Evolutionary conservation across 2,797 vertebrate species (phyloP).

Genomic region (Monodelphis domestica): DNA sequence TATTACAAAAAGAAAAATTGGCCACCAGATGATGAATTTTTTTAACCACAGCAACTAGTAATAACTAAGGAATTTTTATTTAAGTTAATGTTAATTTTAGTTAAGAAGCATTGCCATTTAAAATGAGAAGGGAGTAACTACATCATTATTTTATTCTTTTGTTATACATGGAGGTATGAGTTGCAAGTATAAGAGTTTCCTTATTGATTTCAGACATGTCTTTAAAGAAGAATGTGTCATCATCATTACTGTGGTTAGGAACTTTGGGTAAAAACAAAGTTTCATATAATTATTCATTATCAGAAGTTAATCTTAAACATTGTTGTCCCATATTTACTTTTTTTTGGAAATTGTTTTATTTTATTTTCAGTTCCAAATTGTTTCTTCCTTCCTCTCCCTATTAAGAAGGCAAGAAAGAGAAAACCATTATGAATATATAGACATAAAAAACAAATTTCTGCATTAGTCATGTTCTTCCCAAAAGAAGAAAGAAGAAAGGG

Average conservation of each 20-base stretch:
- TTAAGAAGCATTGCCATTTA: neutral
- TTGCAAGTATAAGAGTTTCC: neutral
- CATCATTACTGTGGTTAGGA: neutral
- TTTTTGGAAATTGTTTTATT: neutral
- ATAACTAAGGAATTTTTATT: neutral
- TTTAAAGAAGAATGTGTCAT: neutral
- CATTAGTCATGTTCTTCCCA: neutral
- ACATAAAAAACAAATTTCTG: neutral
- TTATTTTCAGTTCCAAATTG: neutral
- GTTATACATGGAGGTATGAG: neutral
- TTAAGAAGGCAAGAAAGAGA: neutral
- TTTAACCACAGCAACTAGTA: neutral
- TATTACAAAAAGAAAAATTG: too few relatives aligned
- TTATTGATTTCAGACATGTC: neutral
- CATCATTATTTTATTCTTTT: neutral
- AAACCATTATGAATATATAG: neutral
- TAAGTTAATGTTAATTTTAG: too few relatives aligned
- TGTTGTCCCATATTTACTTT: neutral
- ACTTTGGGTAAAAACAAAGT: neutral
- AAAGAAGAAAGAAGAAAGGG: neutral
- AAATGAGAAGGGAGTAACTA: neutral
- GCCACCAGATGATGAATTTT: neutral
- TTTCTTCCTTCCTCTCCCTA: neutral
- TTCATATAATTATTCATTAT: neutral
- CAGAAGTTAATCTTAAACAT: neutral